Conservation (phyloP, 2,797 vertebrate species). For the Staurois parvus region DNA sequence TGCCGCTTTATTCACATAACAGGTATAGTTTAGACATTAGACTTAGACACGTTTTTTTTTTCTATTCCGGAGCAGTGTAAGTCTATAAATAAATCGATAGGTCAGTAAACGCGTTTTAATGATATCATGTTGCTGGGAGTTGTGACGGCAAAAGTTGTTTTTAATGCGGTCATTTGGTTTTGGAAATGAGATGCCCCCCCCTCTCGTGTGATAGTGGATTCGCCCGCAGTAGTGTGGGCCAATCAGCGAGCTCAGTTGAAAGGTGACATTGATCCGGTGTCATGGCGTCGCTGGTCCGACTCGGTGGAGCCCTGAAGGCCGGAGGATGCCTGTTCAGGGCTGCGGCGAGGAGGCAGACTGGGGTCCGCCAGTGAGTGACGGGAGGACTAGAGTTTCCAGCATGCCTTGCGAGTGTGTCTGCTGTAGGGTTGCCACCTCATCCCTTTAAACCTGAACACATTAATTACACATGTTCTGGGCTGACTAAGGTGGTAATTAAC, state of each 20-base stretch:
- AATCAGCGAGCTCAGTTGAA: not conserved
- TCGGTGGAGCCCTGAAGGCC: constrained; percentile 69
- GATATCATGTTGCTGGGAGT: not conserved
- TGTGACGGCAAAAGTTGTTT: not conserved
- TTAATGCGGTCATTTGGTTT: not conserved
- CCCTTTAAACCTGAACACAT: no score
- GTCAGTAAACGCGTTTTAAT: no score
- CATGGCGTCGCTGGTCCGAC: constrained; percentile 79
- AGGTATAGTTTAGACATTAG: no score
- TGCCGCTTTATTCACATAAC: no score
- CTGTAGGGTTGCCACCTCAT: no score
- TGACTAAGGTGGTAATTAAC: no score
- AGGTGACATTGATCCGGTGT: constrained; percentile 54
- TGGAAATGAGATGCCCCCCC: not conserved
- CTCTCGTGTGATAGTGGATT: not conserved
- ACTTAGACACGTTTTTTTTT: no score
- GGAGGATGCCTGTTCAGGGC: constrained; percentile 68
- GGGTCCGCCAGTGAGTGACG: constrained; percentile 50
- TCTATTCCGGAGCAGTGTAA: no score
- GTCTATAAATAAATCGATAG: no score
- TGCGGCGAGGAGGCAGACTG: not conserved
- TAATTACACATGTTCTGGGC: no score
- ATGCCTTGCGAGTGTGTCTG: no score
- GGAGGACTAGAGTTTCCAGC: no score
- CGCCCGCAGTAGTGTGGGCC: not conserved